Percentiles rank a stretch among this genome's conserved stretches.
Evolutionary conservation across 1,140 invertebrate species (phyloP).

Genomic region (Megathymus violae): DNA sequence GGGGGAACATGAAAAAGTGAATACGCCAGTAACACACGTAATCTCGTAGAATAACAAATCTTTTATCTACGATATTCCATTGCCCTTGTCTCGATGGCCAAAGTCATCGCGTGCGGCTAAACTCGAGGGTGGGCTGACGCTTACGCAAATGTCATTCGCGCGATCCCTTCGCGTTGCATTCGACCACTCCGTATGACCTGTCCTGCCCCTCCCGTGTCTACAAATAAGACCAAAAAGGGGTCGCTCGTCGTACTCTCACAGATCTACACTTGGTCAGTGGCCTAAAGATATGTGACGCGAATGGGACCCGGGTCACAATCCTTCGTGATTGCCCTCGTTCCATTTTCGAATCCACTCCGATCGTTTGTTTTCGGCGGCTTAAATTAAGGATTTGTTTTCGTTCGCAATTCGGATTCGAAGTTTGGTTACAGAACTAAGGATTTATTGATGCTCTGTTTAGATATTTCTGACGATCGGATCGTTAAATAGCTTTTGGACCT

Average conservation of each 20-base stretch:
- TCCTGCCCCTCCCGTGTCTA: slow-evolving; percentile 29
- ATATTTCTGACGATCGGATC: too few relatives aligned
- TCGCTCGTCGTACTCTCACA: slow-evolving; percentile 10
- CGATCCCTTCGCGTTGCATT: slow-evolving; percentile 52
- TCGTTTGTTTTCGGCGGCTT: slow-evolving; percentile 42
- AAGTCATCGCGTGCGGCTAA: slow-evolving; percentile 56
- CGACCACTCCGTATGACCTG: slow-evolving; percentile 41
- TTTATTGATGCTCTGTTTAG: too few relatives aligned
- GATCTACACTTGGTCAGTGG: slow-evolving; percentile 37
- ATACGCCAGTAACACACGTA: background rate
- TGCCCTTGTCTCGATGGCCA: slow-evolving; percentile 42
- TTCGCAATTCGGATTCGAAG: slow-evolving; percentile 31
- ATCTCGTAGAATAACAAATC: slow-evolving; percentile 7
- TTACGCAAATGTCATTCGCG: slow-evolving; percentile 68
- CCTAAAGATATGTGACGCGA: slow-evolving; percentile 52
- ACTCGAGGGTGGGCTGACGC: slow-evolving; percentile 57
- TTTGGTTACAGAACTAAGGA: background rate
- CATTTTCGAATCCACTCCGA: slow-evolving; percentile 56
- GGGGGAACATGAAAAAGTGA: too few relatives aligned
- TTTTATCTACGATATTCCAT: slow-evolving; percentile 30
- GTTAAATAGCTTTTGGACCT: too few relatives aligned
- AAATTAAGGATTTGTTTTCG: slow-evolving; percentile 39
- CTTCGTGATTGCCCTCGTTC: slow-evolving; percentile 58
- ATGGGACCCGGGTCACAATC: slow-evolving; percentile 53
- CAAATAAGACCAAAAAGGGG: slow-evolving; percentile 29